Base-by-base conservation (phyloP, 2,113 vertebrate species). In the Pavo muticus region DNA sequence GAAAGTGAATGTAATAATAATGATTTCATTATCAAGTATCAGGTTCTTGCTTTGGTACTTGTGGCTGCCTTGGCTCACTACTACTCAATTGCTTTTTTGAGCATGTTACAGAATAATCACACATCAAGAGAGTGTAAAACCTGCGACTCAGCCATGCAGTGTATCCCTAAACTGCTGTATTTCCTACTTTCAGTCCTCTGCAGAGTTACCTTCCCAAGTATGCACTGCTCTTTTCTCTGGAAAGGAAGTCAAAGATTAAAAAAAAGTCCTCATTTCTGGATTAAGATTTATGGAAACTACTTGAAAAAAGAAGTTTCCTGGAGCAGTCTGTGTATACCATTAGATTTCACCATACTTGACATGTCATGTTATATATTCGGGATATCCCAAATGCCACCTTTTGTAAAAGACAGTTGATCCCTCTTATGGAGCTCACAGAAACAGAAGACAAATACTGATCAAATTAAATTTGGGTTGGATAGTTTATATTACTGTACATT, bases 271-370 rank as follows among this genome's bases (percentile, higher is more conserved):
- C 29, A 14, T 60, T 94, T 85, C 27, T 95, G 82, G 30, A 27
- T 94, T 80, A 70, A 73, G 39, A 63, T 90, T 92, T 90, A 86
- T 91, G 82, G 94, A 94, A 93, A 94, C 52, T 88, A 71, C 39
- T 84, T 61, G 72, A 83, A 87, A 83, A 89, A 14, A 39, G 68
- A 91, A 11, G 10, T 90, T 95, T 91, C 69, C 75, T 91, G 85
- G n/a, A 88, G 52, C 14, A 64, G 50, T 69, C 82, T 93, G 81
- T 84, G 15, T 44, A 32, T 80, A 77, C 71, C 2, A 57, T 88
- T 71, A 64, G 63, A 44, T 88, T 95, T 86, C 39, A 47, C 39
- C 84, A 24, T 65, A 16, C 63, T 92, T 84, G 84, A 74, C 84
- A 64, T 6, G 6, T 64, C 86, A 56, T 84, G 74, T 67, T 91